phyloP scores from a whole-genome alignment of 1,140 invertebrate genomes.

The Bombus superbus region DNA sequence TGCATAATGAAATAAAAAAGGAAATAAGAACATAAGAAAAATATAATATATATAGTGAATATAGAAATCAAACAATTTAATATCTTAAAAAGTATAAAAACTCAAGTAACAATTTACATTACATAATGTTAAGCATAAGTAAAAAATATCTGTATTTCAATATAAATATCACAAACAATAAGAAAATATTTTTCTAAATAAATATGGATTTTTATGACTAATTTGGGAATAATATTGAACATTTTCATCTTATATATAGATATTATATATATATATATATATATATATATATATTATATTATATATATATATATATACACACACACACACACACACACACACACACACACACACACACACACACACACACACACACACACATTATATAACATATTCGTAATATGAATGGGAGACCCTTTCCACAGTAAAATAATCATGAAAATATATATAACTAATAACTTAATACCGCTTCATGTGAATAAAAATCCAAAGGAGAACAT shows the following conservation, averaged over 20 bases:
- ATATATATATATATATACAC: too few species aligned
- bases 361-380: too few species aligned
- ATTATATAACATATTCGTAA: neutral
- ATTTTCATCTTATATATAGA: neutral
- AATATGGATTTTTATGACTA: neutral
- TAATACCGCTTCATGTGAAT: conserved; percentile 53
- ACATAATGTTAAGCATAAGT: conserved; percentile 2
- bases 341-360: too few species aligned
- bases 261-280: neutral
- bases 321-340: too few species aligned
- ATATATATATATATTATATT: too few species aligned
- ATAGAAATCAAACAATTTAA: conserved; percentile 43
- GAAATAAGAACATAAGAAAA: conserved; percentile 35
- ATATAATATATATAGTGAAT: conserved; percentile 52
- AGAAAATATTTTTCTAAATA: neutral
- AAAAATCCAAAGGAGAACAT: conserved; percentile 60
- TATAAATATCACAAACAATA: conserved; percentile 15
- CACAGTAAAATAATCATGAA: neutral
- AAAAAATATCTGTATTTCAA: neutral
- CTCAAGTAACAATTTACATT: conserved; percentile 39
- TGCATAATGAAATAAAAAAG: conserved; percentile 11
- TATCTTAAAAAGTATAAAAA: conserved; percentile 36
- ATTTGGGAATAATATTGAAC: neutral
- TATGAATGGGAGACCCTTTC: neutral
- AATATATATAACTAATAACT: conserved; percentile 1